Base-by-base conservation (phyloP, 2,888 invertebrate genomes). In the Sthenelais limicola region DNA sequence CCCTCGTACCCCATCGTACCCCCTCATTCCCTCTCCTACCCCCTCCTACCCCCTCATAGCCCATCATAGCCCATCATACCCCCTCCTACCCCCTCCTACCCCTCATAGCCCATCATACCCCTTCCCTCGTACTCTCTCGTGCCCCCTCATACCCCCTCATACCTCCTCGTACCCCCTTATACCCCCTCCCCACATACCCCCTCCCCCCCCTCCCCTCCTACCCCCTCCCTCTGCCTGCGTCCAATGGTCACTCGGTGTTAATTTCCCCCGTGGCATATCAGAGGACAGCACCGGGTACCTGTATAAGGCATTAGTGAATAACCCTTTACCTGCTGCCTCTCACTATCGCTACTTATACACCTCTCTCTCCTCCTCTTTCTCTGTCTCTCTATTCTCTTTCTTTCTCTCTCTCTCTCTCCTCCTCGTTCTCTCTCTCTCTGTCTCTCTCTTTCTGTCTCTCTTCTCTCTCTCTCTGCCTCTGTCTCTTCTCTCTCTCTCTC, bases 251-350 rank as follows among this genome's bases (percentile, higher is more conserved):
- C 56, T 30, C 56, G 1, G 56, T 18, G 32, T 56, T 56, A 56
- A 56, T 56, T 56, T 56, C 56, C 56, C 56, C 3, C n/a, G 2
- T 18, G 56, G 28, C 56, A 32, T 35, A 56, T 56, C 33, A 56
- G 30, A 56, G 3, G 30, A n/a, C n/a, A n/a, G n/a, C 32, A 12
- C 32, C 56, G 56, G 33, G 33, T 56, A 56, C 56, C 56, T 56
- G 32, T 35, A n/a, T n/a, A 56, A 56, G 56, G 33, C 56, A 56
- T 56, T 56, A 56, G 56, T 32, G 3, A 15, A 33, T 56, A 56
- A 56, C 56, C 56, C 56, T 56, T 56, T 9, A 15, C 33, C 32
- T 32, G 32, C 1, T 43, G 43, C 43, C 43, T 43, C 12, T 18
- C 43, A 43, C 43, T 12, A n/a, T n/a, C 43, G 18, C 43, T 43